phyloP scores from a whole-genome alignment of 2,888 invertebrate species.

The Drosophila neonasuta region DNA sequence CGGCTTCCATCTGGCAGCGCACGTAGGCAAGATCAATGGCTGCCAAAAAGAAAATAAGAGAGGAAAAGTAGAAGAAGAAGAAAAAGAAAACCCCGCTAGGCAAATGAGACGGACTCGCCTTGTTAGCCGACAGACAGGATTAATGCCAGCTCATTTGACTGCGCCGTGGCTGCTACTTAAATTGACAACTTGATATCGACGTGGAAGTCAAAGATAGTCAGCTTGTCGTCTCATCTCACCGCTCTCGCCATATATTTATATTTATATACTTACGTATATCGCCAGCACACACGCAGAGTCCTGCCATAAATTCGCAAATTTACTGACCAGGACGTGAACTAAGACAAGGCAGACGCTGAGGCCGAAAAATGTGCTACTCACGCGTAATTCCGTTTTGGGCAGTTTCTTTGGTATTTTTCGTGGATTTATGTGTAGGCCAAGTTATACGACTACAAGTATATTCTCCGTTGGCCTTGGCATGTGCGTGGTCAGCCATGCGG shows the following conservation, averaged over 20 bases:
- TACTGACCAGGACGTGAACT: background rate
- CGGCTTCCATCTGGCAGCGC: constrained; percentile 28
- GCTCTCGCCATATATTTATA: background rate
- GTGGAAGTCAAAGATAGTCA: constrained; percentile 13
- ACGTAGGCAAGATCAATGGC: constrained; percentile 40
- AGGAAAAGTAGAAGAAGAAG: background rate
- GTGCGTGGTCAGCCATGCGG: constrained; percentile 35
- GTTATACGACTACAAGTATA: constrained; percentile 3
- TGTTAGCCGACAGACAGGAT: constrained; percentile 46
- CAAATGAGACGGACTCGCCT: constrained; percentile 33
- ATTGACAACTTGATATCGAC: constrained; percentile 65
- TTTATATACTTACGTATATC: constrained; percentile 1
- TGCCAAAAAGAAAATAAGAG: background rate
- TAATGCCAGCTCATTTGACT: constrained; percentile 67
- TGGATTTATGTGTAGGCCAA: constrained; percentile 61
- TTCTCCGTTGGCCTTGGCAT: constrained; percentile 21
- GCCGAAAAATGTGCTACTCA: constrained; percentile 37
- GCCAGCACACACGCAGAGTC: constrained; percentile 16
- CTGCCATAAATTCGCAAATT: constrained; percentile 40
- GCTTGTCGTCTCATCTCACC: background rate
- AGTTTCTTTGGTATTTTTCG: constrained; percentile 34
- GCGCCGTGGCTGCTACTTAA: constrained; percentile 21
- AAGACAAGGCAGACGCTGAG: background rate
- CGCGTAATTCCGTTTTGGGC: constrained; percentile 53
- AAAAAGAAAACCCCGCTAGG: background rate